A percentile compares a stretch with the other conserved stretches of the same genome.
Conservation (phyloP, 2,113 vertebrate species). For the Oreochromis spilurus region DNA sequence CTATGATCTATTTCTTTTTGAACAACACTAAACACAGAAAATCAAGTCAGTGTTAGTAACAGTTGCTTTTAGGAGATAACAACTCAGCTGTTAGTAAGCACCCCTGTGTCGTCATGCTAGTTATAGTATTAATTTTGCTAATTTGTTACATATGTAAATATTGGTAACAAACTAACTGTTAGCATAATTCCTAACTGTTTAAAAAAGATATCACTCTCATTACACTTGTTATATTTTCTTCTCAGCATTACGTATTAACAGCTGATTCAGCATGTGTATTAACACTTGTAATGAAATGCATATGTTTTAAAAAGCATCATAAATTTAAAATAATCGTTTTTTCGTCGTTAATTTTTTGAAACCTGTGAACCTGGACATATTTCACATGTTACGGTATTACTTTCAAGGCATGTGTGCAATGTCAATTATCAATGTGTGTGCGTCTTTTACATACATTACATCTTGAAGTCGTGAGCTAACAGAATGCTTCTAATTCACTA, state of each 20-base stretch:
- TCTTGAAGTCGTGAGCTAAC: not conserved
- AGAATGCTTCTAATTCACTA: slow-evolving; percentile 30
- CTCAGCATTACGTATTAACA: not conserved
- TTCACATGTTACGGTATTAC: not conserved
- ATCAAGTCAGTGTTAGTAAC: not conserved
- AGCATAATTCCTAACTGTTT: not conserved
- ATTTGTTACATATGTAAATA: not conserved
- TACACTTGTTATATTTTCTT: not conserved
- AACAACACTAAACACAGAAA: not conserved
- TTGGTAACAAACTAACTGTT: rapidly evolving
- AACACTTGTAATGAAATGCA: not conserved
- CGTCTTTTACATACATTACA: not conserved
- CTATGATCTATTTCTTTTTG: not conserved
- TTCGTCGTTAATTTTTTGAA: rapidly evolving
- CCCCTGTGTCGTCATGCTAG: not conserved
- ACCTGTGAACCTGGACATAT: not conserved
- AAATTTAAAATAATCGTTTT: not conserved
- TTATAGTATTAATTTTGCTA: not conserved
- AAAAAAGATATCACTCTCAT: not conserved
- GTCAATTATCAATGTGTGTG: not conserved
- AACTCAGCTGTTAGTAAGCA: not conserved
- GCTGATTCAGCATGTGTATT: not conserved
- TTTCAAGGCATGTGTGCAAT: not conserved
- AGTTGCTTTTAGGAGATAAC: not conserved
- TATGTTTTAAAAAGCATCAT: not conserved